Evolutionary conservation across 37 sponge, comb jelly and placozoan genomes (phyloP), one percentile per base, ranked within the genome.

Genomic region (Trichoplax adhaerens): DNA sequence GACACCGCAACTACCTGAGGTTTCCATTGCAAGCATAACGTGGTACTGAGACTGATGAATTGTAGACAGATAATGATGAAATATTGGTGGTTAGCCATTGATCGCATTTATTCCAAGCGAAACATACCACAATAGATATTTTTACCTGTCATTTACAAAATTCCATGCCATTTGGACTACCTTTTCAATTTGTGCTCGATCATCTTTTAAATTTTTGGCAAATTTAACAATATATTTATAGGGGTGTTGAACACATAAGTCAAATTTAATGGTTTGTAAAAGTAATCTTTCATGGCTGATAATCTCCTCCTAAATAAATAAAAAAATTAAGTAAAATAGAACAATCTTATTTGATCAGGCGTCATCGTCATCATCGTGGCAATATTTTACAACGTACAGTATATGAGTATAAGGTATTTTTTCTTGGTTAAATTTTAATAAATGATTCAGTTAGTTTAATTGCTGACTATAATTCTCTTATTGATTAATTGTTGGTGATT

Each of bases 261-360:
- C 91, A 91, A 95, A 95, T 81, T 84, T 90, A 52, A 95, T 79
- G 1, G 88, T 95, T 74, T 95, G 91, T 53, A 95, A 77, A 6
- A 95, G 74, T 55, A 95, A 83, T 54, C 82, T 79, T 77, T 95
- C 96, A 68, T 87, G 86, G 4, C 83, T 72, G 10, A 95, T 70
- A 65, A 95, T 78, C 57, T 84, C 84, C 58, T 95, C 95, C 78
- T 80, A 29, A 29, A 29, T 29, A 29, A 29, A 29, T 29, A 29
- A 29, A 29, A 29, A 29, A 29, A 29, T 29, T 29, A 29, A 29
- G 29, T 29, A 29, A 29, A 29, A 29, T 29, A 29, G 29, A 29
- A 29, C 29, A 29, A 29, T 29, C 29, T 29, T 29, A 29, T 29
- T 29, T 29, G 0, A 29, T 29, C 29, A 29, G 29, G 49, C 70